These are phyloP conservation scores for Pygoscelis adeliae DNA, from an alignment of 2,113 vertebrate species.

Conservation along the genomic window DNA sequence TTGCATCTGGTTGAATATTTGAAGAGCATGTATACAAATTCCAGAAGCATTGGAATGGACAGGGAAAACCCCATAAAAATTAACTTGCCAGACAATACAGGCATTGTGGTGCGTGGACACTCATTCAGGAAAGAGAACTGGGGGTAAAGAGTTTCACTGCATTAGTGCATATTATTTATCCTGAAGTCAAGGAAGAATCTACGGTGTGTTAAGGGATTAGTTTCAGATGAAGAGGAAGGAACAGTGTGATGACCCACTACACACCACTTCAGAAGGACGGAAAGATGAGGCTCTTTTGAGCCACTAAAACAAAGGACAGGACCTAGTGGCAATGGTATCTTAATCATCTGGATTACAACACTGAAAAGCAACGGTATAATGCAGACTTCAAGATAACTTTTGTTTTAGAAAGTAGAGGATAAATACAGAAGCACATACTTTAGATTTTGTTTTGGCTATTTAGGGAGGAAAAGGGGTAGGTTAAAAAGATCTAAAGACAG, in stretches of 20 bases:
- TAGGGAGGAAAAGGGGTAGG: neutral
- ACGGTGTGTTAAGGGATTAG: neutral
- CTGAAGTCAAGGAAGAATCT: neutral
- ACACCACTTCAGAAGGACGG: neutral
- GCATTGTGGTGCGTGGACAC: neutral
- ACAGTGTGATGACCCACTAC: neutral
- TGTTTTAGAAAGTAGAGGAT: neutral
- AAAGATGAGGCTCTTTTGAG: neutral
- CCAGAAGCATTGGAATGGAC: neutral
- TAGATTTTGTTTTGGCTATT: neutral
- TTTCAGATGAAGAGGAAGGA: neutral
- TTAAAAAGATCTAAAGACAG: neutral
- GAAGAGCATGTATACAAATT: neutral
- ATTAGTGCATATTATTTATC: neutral
- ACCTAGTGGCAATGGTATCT: neutral
- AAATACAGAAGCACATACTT: neutral
- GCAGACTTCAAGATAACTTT: neutral
- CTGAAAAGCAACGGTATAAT: neutral
- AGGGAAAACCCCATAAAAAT: neutral
- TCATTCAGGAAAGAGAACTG: neutral
- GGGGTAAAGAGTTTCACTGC: neutral
- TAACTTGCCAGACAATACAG: neutral
- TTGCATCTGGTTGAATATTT: neutral
- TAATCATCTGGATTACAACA: neutral
- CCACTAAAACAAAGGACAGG: neutral